Base-by-base conservation (phyloP, 2,113 vertebrate species). In the Zosterops hypoxanthus region DNA sequence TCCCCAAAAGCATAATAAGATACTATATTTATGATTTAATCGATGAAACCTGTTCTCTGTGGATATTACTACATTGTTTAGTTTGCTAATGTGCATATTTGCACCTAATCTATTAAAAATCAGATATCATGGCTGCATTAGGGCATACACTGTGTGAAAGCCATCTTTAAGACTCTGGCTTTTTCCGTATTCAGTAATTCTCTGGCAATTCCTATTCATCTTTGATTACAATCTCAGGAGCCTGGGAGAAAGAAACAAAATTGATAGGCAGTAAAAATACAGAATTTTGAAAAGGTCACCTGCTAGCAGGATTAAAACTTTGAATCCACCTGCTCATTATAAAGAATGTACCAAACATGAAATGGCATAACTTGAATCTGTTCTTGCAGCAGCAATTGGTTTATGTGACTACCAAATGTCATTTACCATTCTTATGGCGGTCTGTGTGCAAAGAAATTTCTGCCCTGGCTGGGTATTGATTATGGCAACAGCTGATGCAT, bases 251-350 rank as follows among this genome's bases (percentile, higher is more conserved):
- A 96, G 92, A 97, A 96, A 92, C 83, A 93, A 92, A 98, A 92
- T 94, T 94, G 91, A 93, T 79, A 95, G 95, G 94, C 95, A 97
- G 95, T 97, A 96, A 96, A 98, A 97, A 97, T 93, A 81, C 91
- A 96, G 96, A 96, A 95, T 97, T 97, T 96, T 97, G 96, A 95
- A 97, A 98, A 97, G 94, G 97, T 97, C 97, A 97, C 6, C 90
- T 96, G 80, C 86, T 93, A 94, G 83, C 86, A 83, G 88, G 80
- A 96, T 93, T 91, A 94, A 95, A 94, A 97, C 90, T 96, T 94
- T 85, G 86, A 94, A 96, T 85, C 91, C 29, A 92, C 84, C 66
- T 95, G 91, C 96, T 98, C 76, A 75, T 92, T 97, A 94, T 72
- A 92, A 94, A 96, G 94, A 95, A 77, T 28, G 16, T 84, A 97